Conservation (phyloP, 64 coral and sea anemone genomes). For the Montipora cactus region DNA sequence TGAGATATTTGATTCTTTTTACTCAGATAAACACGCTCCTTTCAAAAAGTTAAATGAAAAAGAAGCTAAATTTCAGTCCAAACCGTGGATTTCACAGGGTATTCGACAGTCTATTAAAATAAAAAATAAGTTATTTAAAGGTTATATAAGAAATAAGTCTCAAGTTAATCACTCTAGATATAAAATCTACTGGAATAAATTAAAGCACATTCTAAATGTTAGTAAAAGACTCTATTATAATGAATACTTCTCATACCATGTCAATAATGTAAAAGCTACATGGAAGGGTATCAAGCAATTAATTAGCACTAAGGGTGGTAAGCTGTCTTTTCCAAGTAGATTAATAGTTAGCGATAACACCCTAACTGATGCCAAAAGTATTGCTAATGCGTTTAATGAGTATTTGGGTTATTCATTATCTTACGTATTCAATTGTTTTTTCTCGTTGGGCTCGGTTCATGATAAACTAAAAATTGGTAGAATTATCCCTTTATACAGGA, state of each 20-base stretch:
- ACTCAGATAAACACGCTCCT: not conserved
- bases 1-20: not conserved
- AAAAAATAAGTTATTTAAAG: not conserved
- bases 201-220: not conserved
- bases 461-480: not conserved
- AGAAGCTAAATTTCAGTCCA: not conserved
- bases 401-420: not conserved
- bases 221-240: not conserved
- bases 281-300: constrained; percentile 19
- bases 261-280: constrained; percentile 33
- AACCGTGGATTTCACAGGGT: not conserved
- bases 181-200: not conserved
- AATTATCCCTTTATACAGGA: no score
- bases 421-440: no score
- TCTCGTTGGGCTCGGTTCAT: no score
- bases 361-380: constrained; percentile 5
- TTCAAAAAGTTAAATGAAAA: not conserved
- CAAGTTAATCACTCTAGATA: not conserved
- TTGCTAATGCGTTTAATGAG: constrained; percentile 18
- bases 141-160: not conserved
- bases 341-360: not conserved
- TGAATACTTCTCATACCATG: not conserved
- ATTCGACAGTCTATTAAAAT: not conserved
- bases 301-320: constrained; percentile 16
- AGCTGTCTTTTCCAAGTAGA: not conserved